Conservation (phyloP, 2,888 invertebrate species). For the Hoplodrina ambigua region DNA sequence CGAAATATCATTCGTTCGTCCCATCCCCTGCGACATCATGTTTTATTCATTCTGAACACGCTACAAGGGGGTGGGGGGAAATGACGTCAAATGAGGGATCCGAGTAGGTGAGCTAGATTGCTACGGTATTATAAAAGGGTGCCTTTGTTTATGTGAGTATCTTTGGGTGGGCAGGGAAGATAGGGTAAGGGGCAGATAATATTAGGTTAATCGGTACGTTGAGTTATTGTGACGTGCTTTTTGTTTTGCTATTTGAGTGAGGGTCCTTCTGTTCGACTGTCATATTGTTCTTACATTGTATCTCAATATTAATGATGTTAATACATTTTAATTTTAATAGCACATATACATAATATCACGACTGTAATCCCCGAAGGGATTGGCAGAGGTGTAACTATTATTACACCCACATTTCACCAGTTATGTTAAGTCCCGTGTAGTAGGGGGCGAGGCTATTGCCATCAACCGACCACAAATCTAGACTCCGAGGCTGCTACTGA, state of each 20-base stretch:
- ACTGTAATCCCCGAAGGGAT: no score
- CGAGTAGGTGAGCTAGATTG: slow-evolving; percentile 58
- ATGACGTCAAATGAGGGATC: slow-evolving; percentile 53
- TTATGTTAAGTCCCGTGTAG: no score
- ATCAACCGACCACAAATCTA: no score
- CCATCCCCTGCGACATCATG: slow-evolving; percentile 43
- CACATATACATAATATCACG: no score
- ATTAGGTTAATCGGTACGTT: slow-evolving; percentile 12
- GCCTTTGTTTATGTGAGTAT: slow-evolving; percentile 36
- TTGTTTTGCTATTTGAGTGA: not conserved
- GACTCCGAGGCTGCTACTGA: no score
- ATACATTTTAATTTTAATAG: no score
- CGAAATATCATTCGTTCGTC: slow-evolving; percentile 52
- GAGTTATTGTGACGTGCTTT: not conserved
- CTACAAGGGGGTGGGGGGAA: not conserved
- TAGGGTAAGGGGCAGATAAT: slow-evolving; percentile 4
- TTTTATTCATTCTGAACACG: slow-evolving; percentile 57
- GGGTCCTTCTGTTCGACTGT: no score
- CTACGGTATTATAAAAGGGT: slow-evolving; percentile 40
- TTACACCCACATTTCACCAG: no score
- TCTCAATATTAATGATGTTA: no score
- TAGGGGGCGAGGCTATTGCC: no score
- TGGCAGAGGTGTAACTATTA: no score
- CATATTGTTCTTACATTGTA: no score
- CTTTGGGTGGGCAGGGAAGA: slow-evolving; percentile 1